Conservation (phyloP, 2,113 vertebrate genomes). For the Odocoileus virginianus region DNA sequence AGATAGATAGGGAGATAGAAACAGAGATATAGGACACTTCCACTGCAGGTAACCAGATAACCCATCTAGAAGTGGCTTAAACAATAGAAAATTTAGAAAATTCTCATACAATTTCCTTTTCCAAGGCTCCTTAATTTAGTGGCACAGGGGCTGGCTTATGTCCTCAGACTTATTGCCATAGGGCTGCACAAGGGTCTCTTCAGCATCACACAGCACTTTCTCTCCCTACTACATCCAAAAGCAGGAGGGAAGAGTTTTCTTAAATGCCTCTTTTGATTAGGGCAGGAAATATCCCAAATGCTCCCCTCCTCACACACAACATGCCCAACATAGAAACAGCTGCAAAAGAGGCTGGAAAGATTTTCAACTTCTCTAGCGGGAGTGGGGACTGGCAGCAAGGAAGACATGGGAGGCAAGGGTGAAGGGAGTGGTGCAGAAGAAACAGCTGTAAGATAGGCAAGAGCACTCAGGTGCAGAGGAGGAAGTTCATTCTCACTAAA, state of each 20-base stretch:
- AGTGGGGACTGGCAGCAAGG: background rate
- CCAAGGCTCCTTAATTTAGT: background rate
- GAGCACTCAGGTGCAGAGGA: background rate
- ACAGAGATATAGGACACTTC: background rate
- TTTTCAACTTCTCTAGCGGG: background rate
- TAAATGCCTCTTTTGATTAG: background rate
- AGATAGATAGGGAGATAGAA: background rate
- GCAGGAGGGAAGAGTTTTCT: background rate
- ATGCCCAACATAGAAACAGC: background rate
- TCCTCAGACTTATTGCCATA: background rate
- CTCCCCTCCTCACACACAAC: background rate
- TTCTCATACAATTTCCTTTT: background rate
- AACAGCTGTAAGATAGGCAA: background rate
- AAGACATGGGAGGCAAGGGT: background rate
- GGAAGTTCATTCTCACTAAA: background rate
- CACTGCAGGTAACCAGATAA: background rate
- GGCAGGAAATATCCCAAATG: background rate
- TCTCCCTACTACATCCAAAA: background rate
- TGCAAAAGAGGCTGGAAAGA: background rate
- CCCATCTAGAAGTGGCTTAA: background rate
- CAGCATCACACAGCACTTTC: background rate
- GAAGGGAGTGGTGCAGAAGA: background rate
- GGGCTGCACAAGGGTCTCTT: background rate
- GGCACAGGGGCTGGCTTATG: background rate
- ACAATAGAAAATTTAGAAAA: background rate